Evolutionary conservation across 2,888 invertebrate genomes (phyloP), one percentile per base, ranked within the genome.

Genomic region (Macrostomum cliftonense): DNA sequence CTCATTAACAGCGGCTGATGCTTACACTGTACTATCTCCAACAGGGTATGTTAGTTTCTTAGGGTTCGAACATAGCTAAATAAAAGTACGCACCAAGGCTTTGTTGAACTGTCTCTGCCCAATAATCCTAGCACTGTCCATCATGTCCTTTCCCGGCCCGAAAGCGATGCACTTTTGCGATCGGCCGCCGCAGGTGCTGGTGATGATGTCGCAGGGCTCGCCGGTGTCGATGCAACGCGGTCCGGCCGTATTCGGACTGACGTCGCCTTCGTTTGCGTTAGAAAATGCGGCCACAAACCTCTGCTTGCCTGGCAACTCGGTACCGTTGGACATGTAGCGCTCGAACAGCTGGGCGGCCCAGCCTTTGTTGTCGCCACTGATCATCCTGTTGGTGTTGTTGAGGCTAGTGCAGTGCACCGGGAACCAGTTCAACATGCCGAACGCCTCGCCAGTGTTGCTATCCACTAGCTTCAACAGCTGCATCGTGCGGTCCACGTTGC

Each of bases 331-430:
- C 28, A 28, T 28, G 28, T 28, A 28, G 28, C 28, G 28, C 28
- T 28, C 28, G 28, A 28, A 28, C 28, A 28, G 28, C 9, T 28
- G 64, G 0, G 85, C 78, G 0, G 89, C 89, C 59, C 82, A 85
- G 0, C 91, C 91, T 47, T 89, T 82, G 66, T 91, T 91, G 68
- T 91, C 91, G 2, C 84, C 82, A 0, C 84, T 83, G 5, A 91
- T 76, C 52, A 88, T 75, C 40, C 73, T 75, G 65, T 91, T 91
- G 19, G 86, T 85, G 64, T 89, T 87, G 71, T 91, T 91, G 88
- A 91, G 88, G 52, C 86, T 86, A 17, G 85, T 86, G 1, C 85
- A 81, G 66, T 91, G 91, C 0, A 91, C 85, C 0, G 91, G 81
- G 71, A 82, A 91, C 89, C 89, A 91, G 69, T 65, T 85, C 56